Percentiles rank a stretch among this genome's conserved stretches.
Evolutionary conservation across 2,113 vertebrate genomes (phyloP).

Genomic region (Platichthys flesus): DNA sequence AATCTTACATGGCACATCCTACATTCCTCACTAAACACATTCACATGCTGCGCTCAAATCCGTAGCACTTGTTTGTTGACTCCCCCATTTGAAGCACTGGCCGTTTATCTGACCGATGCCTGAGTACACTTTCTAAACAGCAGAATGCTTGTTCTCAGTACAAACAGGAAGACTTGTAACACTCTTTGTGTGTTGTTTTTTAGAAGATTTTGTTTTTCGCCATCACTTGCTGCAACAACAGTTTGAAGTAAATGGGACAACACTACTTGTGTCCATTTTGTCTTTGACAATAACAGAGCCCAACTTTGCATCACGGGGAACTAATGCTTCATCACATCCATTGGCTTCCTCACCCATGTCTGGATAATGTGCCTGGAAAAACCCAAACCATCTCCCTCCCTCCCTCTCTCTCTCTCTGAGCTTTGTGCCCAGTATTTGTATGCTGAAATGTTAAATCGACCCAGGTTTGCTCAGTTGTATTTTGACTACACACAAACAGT

Average conservation of each 20-base stretch:
- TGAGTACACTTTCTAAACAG: background rate
- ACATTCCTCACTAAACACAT: conserved; percentile 82
- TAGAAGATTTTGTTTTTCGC: conserved; percentile 15
- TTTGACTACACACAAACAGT: conserved; percentile 2
- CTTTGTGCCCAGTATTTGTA: background rate
- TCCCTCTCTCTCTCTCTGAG: background rate
- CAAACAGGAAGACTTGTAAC: conserved; percentile 26
- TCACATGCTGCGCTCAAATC: conserved; percentile 76
- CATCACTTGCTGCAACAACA: conserved; percentile 15
- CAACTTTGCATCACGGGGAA: background rate
- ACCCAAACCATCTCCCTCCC: background rate
- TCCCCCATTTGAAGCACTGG: conserved; percentile 30
- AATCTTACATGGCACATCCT: conserved; percentile 79
- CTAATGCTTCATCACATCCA: background rate
- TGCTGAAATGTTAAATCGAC: background rate
- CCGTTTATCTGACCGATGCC: conserved; percentile 27
- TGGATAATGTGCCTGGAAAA: background rate
- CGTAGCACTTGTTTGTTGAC: conserved; percentile 65
- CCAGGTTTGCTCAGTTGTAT: background rate
- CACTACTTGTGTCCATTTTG: background rate
- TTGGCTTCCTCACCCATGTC: background rate
- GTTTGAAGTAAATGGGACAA: background rate
- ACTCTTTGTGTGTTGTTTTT: background rate
- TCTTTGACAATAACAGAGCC: background rate
- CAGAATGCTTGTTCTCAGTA: conserved; percentile 4